These are phyloP conservation scores for Eudasyphora cyanicolor DNA, from an alignment of 2,888 invertebrate genomes.

Conservation along the genomic window DNA sequence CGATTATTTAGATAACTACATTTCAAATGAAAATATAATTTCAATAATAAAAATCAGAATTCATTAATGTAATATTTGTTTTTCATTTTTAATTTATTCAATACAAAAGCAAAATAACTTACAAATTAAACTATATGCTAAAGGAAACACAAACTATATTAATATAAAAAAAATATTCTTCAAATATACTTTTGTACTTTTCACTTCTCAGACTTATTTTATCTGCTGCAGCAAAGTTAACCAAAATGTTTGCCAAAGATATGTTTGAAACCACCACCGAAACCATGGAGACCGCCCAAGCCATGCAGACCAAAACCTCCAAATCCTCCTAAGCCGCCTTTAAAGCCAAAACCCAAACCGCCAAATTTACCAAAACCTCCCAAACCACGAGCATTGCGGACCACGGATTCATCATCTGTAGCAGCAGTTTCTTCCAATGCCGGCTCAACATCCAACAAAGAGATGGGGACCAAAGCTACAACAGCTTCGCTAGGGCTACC, in stretches of 20 bases:
- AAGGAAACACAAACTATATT: conserved; percentile 32
- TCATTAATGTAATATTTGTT: background rate
- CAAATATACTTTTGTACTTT: background rate
- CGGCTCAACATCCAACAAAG: conserved; percentile 70
- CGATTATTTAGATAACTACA: too few relatives aligned
- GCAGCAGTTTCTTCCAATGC: conserved; percentile 27
- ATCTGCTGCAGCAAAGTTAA: background rate
- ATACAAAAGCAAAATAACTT: background rate
- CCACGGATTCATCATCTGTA: conserved; percentile 48
- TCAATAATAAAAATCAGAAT: too few relatives aligned
- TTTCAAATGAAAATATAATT: too few relatives aligned
- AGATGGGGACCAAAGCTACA: conserved; percentile 63
- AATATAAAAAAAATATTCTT: conserved; percentile 10
- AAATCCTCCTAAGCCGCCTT: conserved; percentile 66
- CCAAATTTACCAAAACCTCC: conserved; percentile 65
- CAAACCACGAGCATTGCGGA: conserved; percentile 70
- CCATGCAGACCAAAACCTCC: conserved; percentile 66
- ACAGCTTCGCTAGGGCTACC: conserved; percentile 14
- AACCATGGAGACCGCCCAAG: conserved; percentile 66
- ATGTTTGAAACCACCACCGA: conserved; percentile 71
- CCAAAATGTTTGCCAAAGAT: conserved; percentile 68
- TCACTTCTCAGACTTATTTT: background rate
- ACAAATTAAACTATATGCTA: conserved; percentile 8
- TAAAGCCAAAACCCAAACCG: conserved; percentile 68
- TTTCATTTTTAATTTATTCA: background rate